phyloP scores from a whole-genome alignment of 2,797 vertebrate species.

The Gymnocypris eckloni region DNA sequence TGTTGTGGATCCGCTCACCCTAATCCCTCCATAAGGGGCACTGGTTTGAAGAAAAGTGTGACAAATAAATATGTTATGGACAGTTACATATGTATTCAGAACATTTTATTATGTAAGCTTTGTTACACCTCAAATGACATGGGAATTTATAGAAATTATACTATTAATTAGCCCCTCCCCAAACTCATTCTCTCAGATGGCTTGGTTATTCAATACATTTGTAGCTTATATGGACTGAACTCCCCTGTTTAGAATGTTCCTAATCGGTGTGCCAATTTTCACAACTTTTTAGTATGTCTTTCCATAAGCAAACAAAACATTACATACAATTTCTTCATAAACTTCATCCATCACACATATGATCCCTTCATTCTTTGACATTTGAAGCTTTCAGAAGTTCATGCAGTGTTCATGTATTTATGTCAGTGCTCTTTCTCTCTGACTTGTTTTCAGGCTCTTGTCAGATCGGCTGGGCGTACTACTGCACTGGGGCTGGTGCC shows the following conservation, averaged over 20 bases:
- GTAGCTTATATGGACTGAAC: background rate
- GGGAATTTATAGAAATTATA: background rate
- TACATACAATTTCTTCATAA: background rate
- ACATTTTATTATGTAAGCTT: background rate
- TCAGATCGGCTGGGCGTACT: constrained; percentile 96
- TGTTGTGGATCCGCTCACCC: background rate
- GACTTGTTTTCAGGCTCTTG: constrained; percentile 85
- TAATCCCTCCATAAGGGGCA: background rate
- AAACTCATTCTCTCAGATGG: background rate
- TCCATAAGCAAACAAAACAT: background rate
- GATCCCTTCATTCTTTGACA: background rate
- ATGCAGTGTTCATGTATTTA: background rate
- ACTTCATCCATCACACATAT: background rate
- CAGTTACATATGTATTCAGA: background rate
- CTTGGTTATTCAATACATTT: background rate
- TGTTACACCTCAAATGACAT: background rate
- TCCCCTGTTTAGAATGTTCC: background rate
- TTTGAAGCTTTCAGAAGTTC: background rate
- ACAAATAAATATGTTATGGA: background rate
- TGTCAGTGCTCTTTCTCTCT: background rate
- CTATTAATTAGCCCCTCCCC: background rate
- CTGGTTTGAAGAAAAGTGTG: background rate
- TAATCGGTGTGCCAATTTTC: background rate
- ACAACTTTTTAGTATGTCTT: too few relatives aligned
- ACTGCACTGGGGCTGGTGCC: constrained; percentile 90